These are phyloP conservation scores for Eublepharis macularius DNA, from an alignment of 2,113 vertebrate genomes.

Conservation along the genomic window DNA sequence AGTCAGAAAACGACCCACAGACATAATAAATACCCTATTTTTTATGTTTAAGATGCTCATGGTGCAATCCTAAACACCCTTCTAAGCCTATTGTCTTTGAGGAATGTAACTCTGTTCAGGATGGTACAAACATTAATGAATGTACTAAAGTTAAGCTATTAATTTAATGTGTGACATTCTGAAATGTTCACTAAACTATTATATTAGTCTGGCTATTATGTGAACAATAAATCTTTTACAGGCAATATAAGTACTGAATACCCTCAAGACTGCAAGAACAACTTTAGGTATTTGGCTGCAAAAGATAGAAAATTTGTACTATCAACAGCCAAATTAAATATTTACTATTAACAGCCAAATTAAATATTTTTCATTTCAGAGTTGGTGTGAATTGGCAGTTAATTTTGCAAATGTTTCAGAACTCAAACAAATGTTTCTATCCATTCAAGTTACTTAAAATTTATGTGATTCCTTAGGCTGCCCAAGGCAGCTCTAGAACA, in stretches of 20 bases:
- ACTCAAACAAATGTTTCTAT: constrained; percentile 63
- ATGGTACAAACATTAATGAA: constrained; percentile 30
- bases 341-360: constrained; percentile 61
- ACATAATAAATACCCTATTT: constrained; percentile 60
- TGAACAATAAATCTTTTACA: constrained; percentile 6
- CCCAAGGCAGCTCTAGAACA: constrained; percentile 40
- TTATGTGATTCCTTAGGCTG: constrained; percentile 38
- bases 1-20: constrained; percentile 29
- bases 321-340: constrained; percentile 68
- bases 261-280: background rate
- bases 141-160: constrained; percentile 44
- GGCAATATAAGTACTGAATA: constrained; percentile 10
- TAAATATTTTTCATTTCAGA: constrained; percentile 64
- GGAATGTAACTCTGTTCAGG: too few relatives aligned
- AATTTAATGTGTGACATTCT: constrained; percentile 51
- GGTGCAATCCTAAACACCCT: too few relatives aligned
- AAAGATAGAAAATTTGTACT: constrained; percentile 53
- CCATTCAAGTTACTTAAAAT: constrained; percentile 27
- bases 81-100: too few relatives aligned
- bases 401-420: constrained; percentile 58
- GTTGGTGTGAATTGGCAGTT: constrained; percentile 61
- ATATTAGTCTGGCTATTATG: constrained; percentile 13
- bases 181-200: constrained; percentile 50
- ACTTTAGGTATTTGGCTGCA: constrained; percentile 31
- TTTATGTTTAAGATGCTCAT: constrained; percentile 51